Base-by-base conservation (phyloP, 2,113 vertebrate species). In the Danionella cerebrum region DNA sequence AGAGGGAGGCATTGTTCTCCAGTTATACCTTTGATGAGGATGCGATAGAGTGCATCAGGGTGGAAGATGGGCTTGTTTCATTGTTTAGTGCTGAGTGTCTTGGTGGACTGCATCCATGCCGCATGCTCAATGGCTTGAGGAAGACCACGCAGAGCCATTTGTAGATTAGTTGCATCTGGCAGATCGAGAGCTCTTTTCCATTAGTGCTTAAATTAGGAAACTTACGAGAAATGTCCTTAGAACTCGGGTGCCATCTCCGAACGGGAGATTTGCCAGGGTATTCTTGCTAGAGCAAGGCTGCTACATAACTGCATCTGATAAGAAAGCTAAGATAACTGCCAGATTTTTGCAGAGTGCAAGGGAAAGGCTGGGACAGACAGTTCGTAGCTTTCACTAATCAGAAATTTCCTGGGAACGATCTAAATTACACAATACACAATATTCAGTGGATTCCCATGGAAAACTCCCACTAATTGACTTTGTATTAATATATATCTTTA, bases 1-100 rank as follows among this genome's bases (percentile, higher is more conserved):
- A 59, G 47, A 59, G 42, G 48, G 38, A 67, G 39, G 54, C 42
- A 65, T 71, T 52, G 63, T 66, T 42, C 53, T 65, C 42, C 16
- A 44, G 27, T 44, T 12, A 5, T 65, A 41, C 31, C 39, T 66
- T 38, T 53, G 36, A 60, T 60, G 57, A 60, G 14, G 57, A 60
- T 60, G 39, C 14, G 39, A 45, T 45, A 60, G 39, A 60, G 57
- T 60, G 57, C 57, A 60, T 59, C 11, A 8, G 41, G 33, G 44
- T 66, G 70, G 63, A 66, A 51, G 53, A 45, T 42, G 33, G n/a
- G 47, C 38, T 55, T 45, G 36, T 36, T 67, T 54, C 64, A 33
- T 52, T 22, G 36, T 67, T 13, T 54, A 58, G 27, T 12, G 36
- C 52, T 51, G 55, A 51, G 58, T 18, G 39, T 44, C 36, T 51